Evolutionary conservation across 2,113 vertebrate genomes (phyloP).

Genomic region (Mungos mungo): DNA sequence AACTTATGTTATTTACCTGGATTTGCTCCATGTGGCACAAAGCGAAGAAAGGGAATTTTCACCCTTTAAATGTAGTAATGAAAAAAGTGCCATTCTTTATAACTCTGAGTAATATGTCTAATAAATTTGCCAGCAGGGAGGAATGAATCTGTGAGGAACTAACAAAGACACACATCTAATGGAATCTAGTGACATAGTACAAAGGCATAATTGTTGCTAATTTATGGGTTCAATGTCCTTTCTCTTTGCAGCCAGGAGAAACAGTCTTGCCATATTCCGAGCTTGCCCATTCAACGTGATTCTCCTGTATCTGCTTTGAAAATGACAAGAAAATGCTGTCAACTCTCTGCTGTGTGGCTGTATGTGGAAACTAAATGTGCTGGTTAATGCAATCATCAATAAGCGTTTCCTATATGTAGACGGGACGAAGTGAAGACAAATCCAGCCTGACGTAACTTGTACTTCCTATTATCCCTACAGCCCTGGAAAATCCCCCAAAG

Average conservation of each 20-base stretch:
- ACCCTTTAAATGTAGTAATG: not conserved
- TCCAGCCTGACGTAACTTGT: not conserved
- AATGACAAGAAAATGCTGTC: not conserved
- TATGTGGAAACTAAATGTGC: not conserved
- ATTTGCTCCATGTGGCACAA: not conserved
- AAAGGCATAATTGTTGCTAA: conserved; percentile 32
- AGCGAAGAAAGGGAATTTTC: not conserved
- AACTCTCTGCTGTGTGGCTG: not conserved
- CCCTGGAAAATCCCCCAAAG: not conserved
- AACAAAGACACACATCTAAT: not conserved
- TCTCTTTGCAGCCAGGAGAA: conserved; percentile 28
- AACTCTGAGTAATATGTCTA: not conserved
- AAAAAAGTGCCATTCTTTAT: not conserved
- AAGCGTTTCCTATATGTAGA: not conserved
- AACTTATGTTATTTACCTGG: not conserved
- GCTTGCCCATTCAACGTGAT: not conserved
- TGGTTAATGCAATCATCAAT: not conserved
- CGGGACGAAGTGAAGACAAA: not conserved
- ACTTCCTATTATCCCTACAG: not conserved
- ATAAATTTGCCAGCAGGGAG: conserved; percentile 28
- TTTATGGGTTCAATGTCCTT: conserved; percentile 35
- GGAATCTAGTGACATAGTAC: not conserved
- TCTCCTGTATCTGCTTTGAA: conserved; percentile 4
- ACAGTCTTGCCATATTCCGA: not conserved
- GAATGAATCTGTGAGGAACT: not conserved